Evolutionary conservation across 2,113 vertebrate species (phyloP).

Genomic region (Ondatra zibethicus): DNA sequence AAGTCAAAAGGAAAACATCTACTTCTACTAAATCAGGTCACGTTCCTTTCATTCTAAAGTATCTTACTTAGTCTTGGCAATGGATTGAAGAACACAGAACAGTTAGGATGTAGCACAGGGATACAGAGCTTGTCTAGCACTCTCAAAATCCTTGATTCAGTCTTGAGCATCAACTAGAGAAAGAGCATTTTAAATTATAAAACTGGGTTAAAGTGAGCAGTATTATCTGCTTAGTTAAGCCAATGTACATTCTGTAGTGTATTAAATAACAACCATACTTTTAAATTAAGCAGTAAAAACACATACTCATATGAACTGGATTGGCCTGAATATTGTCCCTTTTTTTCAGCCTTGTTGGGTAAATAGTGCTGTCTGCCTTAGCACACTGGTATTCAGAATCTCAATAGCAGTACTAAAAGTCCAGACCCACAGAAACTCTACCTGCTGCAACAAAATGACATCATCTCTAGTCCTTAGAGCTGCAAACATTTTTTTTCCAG

Average conservation of each 20-base stretch:
- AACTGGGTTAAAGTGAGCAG: not conserved
- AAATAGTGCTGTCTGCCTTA: conserved; percentile 68
- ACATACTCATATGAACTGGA: not conserved
- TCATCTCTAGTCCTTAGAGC: conserved; percentile 78
- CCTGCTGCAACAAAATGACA: conserved; percentile 76
- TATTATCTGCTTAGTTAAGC: conserved; percentile 1
- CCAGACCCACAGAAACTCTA: conserved; percentile 65
- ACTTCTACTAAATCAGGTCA: not conserved
- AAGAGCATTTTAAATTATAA: not conserved
- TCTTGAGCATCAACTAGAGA: not conserved
- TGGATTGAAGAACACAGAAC: conserved; percentile 6
- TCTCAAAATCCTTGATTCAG: not conserved
- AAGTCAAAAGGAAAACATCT: conserved; percentile 1
- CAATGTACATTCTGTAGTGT: not conserved
- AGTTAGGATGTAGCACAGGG: not conserved
- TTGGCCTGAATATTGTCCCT: not conserved
- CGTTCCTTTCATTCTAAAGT: not conserved
- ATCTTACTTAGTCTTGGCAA: not conserved
- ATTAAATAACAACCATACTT: not conserved
- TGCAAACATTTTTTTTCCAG: conserved; percentile 76
- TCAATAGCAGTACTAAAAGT: conserved; percentile 72
- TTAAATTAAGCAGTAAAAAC: conserved; percentile 42
- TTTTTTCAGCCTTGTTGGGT: conserved; percentile 41
- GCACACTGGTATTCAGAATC: conserved; percentile 62
- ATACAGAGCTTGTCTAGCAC: not conserved